phyloP scores from a whole-genome alignment of 2,113 vertebrate genomes.

The Centropristis striata region DNA sequence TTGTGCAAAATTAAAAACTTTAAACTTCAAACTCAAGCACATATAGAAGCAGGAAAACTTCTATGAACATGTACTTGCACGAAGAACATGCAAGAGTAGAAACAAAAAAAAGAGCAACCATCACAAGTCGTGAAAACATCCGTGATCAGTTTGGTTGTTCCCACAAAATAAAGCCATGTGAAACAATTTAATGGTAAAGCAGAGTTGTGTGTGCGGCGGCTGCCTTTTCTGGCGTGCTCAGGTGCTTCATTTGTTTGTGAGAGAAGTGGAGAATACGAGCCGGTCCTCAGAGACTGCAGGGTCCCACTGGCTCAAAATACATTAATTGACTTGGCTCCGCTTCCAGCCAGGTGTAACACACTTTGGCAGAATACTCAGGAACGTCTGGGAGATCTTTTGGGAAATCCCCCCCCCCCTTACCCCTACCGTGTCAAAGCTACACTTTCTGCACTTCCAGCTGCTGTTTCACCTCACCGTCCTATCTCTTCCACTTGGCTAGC shows the following conservation, averaged over 20 bases:
- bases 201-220: constrained; percentile 22
- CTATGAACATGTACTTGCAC: background rate
- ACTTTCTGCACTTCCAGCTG: constrained; percentile 41
- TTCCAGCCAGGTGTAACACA: constrained; percentile 62
- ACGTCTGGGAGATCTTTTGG: constrained; percentile 48
- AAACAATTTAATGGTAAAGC: constrained; percentile 30
- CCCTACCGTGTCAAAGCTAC: constrained; percentile 17
- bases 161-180: background rate
- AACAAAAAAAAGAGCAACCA: background rate
- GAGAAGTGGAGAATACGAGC: constrained; percentile 41
- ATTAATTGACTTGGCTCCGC: constrained; percentile 71
- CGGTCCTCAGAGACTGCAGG: constrained; percentile 43
- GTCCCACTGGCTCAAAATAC: constrained; percentile 57
- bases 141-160: background rate
- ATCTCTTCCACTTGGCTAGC: constrained; percentile 25
- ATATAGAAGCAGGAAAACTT: constrained; percentile 1
- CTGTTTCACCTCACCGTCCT: constrained; percentile 41
- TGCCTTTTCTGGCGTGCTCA: constrained; percentile 44
- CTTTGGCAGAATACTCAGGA: constrained; percentile 41
- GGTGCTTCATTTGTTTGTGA: constrained; percentile 69
- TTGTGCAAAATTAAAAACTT: too few species aligned
- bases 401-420: constrained; percentile 54
- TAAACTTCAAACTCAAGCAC: too few species aligned
- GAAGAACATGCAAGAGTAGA: background rate
- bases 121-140: background rate